Evolutionary conservation across 2,797 vertebrate species (phyloP).

Genomic region (Gorsachius magnificus): DNA sequence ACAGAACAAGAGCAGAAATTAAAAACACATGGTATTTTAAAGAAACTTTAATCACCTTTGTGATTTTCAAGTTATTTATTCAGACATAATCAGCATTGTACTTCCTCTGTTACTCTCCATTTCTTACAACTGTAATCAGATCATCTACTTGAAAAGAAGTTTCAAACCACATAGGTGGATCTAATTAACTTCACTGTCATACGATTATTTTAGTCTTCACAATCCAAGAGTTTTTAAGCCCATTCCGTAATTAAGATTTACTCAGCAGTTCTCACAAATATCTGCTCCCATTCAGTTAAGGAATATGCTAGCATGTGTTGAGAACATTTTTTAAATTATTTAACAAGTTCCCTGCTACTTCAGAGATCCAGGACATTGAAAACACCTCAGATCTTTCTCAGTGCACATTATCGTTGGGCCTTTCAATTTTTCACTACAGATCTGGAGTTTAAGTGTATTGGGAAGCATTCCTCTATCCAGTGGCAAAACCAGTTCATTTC

Average conservation of each 20-base stretch:
- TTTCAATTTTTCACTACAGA: background rate
- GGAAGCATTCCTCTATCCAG: background rate
- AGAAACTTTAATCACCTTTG: conserved; percentile 50
- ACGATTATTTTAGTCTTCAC: conserved; percentile 40
- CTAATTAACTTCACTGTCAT: conserved; percentile 60
- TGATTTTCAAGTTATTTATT: conserved; percentile 66
- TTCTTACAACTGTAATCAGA: conserved; percentile 69
- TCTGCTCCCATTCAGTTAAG: background rate
- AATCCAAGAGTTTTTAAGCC: conserved; percentile 23
- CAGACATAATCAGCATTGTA: conserved; percentile 65
- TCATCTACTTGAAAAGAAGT: conserved; percentile 65
- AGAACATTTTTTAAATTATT: background rate
- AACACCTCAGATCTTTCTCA: conserved; percentile 1
- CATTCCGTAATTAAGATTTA: conserved; percentile 56
- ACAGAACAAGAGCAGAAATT: conserved; percentile 33
- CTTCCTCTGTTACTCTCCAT: conserved; percentile 51
- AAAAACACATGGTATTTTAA: conserved; percentile 56
- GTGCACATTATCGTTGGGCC: background rate
- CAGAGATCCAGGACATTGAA: background rate
- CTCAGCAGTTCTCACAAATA: background rate
- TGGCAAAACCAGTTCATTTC: background rate
- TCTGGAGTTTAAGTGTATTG: background rate
- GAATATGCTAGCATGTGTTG: background rate
- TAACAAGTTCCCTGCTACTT: background rate
- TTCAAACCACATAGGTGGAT: conserved; percentile 57